These are phyloP conservation scores for Urocitellus parryii DNA, from an alignment of 2,113 vertebrate genomes.

Conservation along the genomic window DNA sequence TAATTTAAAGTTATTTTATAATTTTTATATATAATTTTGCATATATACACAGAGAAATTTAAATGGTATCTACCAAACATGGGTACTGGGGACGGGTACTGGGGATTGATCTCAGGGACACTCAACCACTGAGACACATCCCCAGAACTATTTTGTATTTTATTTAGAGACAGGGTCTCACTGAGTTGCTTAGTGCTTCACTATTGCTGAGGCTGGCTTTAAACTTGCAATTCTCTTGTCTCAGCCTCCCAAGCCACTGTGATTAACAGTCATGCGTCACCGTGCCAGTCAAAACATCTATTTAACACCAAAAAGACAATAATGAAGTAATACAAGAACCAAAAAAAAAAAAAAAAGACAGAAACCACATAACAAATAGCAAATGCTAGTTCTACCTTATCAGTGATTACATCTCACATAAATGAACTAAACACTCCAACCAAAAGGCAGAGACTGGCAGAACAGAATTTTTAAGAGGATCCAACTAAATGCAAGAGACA, in stretches of 20 bases:
- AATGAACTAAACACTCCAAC: neutral
- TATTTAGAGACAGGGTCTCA: too few relatives aligned
- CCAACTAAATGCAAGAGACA: neutral
- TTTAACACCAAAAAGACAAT: neutral
- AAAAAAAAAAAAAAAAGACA: neutral
- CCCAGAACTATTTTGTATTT: too few relatives aligned
- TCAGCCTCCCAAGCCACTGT: too few relatives aligned
- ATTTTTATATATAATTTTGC: neutral
- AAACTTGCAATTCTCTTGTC: too few relatives aligned
- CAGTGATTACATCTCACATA: neutral
- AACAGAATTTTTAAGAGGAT: neutral
- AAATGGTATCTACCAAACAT: neutral
- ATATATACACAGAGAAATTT: neutral
- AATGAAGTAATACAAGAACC: neutral
- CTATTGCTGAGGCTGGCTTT: too few relatives aligned
- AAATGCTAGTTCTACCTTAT: neutral
- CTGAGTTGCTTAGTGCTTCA: too few relatives aligned
- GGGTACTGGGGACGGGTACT: too few relatives aligned
- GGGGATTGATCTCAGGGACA: too few relatives aligned
- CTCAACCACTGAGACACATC: too few relatives aligned
- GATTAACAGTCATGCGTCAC: too few relatives aligned
- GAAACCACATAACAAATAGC: neutral
- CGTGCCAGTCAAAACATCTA: neutral
- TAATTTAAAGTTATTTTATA: too few relatives aligned
- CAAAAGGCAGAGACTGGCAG: neutral